Evolutionary conservation across 2,797 vertebrate genomes (phyloP), one percentile per base, ranked within the genome.

Genomic region (Channallabes apus): DNA sequence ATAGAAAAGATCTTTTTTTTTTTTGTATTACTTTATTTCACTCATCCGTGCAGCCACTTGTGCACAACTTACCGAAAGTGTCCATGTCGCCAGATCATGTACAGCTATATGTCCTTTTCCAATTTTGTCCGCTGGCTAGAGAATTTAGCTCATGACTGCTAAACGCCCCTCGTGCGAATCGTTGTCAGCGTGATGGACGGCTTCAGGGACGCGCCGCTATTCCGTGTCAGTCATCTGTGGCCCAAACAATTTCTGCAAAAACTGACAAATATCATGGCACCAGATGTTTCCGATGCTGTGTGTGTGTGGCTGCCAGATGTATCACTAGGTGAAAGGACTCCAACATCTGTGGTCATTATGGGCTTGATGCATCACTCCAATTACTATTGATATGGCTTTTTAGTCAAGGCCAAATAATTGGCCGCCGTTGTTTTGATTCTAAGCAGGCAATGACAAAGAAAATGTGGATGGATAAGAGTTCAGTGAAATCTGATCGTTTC

Each of bases 381-480:
- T 94, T 95, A 94, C 88, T 88, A 87, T 82, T 24, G 72, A 88
- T 68, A 91, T 92, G 90, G 89, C 91, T 92, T 94, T 95, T 94
- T 90, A 91, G 89, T 91, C 89, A 92, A 86, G 64, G 75, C 56
- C 76, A 87, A 88, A 91, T 94, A 94, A 95, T 95, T 93, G 93
- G 92, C 86, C 87, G 58, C 61, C 35, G 17, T 80, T 87, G 62
- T 86, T 90, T 87, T 24, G 64, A 59, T 82, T 84, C 46, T 27
- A 84, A 64, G 3, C 17, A 62, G 38, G 51, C 62, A 80, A 15
- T 75, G 79, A 67, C 69, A 67, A 64, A 27, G 65, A 7, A 84
- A 24, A 86, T 82, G 29, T 15, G 79, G 29, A 87, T 84, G 32
- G 32, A 88, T 85, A 78, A 69, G 38, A 41, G n/a, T 32, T 64